Evolutionary conservation across 2,888 invertebrate genomes (phyloP).

Genomic region (Tipula vernalis): DNA sequence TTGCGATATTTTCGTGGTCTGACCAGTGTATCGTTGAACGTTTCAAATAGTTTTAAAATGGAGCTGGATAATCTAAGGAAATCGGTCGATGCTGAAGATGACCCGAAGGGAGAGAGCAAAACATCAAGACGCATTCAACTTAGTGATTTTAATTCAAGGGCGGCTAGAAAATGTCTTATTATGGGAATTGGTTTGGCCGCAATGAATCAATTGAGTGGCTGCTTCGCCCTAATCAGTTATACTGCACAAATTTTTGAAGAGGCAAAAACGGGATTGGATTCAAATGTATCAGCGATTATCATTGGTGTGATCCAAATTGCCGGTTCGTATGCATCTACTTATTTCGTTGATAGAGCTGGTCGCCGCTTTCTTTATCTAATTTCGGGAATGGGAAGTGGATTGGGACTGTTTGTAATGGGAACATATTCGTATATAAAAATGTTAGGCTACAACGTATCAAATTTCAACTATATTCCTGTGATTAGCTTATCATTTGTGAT

Average conservation of each 20-base stretch:
- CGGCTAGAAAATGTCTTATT: slow-evolving; percentile 25
- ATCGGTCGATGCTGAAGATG: neutral
- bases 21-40: neutral
- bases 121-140: neutral
- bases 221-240: slow-evolving; percentile 32
- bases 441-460: slow-evolving; percentile 19
- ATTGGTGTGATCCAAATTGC: slow-evolving; percentile 28
- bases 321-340: slow-evolving; percentile 25
- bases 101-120: neutral
- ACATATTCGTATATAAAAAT: slow-evolving; percentile 21
- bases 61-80: neutral
- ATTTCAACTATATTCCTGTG: slow-evolving; percentile 26
- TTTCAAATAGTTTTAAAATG: neutral
- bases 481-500: slow-evolving; percentile 26
- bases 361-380: slow-evolving; percentile 21
- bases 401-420: slow-evolving; percentile 26
- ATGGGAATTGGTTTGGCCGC: slow-evolving; percentile 27
- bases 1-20: slow-evolving; percentile 26
- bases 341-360: slow-evolving; percentile 27
- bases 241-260: slow-evolving; percentile 30
- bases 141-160: slow-evolving; percentile 7
- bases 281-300: slow-evolving; percentile 23
- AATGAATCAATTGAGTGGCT: slow-evolving; percentile 30
- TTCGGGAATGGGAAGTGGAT: slow-evolving; percentile 21
- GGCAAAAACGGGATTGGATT: slow-evolving; percentile 27